Evolutionary conservation across 2,797 vertebrate genomes (phyloP).

Genomic region (Typhlichthys eigenmanni): DNA sequence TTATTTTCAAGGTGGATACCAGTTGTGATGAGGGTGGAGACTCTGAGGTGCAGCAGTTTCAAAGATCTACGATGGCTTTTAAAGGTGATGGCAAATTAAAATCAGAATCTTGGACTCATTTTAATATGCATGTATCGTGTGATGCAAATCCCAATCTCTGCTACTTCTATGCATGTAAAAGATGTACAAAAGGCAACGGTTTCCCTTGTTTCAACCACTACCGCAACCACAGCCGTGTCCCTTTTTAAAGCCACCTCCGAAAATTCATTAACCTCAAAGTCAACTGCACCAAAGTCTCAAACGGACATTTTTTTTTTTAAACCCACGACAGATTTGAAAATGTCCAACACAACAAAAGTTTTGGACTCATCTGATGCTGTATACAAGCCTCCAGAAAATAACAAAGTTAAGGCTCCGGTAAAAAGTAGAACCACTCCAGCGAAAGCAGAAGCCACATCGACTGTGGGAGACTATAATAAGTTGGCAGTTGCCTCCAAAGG

Average conservation of each 20-base stretch:
- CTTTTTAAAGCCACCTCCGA: no score
- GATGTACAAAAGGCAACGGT: background rate
- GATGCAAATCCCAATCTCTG: constrained; percentile 1
- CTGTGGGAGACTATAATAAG: background rate
- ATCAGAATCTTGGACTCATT: no score
- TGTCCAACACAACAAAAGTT: background rate
- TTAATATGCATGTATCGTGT: background rate
- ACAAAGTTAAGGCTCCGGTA: no score
- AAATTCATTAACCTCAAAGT: no score
- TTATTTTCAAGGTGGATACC: constrained; percentile 15
- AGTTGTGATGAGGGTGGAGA: constrained; percentile 1
- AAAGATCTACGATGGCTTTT: no score
- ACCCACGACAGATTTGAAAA: no score
- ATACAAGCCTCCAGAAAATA: background rate
- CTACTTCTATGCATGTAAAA: background rate
- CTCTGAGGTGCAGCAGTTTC: background rate
- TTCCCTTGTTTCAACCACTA: no score
- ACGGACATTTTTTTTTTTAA: no score
- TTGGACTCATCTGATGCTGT: background rate
- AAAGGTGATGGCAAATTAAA: no score
- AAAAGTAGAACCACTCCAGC: background rate
- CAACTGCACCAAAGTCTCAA: no score
- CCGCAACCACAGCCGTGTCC: no score
- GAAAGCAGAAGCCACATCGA: background rate
- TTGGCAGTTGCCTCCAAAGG: background rate